A percentile compares a stretch with the other conserved stretches of the same genome.
phyloP scores from a whole-genome alignment of 2,797 vertebrate genomes.

The Schizopygopsis pylzovi region DNA sequence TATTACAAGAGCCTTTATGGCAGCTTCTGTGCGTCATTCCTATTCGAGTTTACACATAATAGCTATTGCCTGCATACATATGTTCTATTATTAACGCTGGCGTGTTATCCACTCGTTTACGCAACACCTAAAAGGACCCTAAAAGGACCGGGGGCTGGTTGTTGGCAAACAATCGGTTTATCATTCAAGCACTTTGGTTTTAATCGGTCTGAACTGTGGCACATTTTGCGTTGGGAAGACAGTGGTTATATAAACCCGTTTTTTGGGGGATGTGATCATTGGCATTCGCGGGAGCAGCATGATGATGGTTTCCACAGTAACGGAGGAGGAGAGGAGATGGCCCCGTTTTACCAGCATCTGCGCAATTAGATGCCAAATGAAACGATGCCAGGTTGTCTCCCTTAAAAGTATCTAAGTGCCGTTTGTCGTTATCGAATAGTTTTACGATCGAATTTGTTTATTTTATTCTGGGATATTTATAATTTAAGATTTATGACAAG shows the following conservation, averaged over 20 bases:
- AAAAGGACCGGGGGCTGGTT: slow-evolving; percentile 12
- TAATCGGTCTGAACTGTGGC: not conserved
- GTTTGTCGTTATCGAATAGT: too few relatives aligned
- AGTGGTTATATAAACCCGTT: slow-evolving; percentile 47
- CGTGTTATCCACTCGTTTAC: slow-evolving; percentile 18
- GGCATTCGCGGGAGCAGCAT: slow-evolving; percentile 49
- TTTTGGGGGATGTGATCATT: slow-evolving; percentile 41
- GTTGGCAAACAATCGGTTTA: slow-evolving; percentile 45
- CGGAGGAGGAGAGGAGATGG: slow-evolving; percentile 55
- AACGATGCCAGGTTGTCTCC: not conserved
- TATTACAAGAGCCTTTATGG: slow-evolving; percentile 3
- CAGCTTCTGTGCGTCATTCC: not conserved
- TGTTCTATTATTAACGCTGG: slow-evolving; percentile 46
- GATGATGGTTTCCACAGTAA: slow-evolving; percentile 67
- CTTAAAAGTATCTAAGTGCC: not conserved
- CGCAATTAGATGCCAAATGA: slow-evolving; percentile 16
- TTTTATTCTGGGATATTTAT: not conserved
- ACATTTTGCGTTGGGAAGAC: slow-evolving; percentile 27
- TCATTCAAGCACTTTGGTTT: slow-evolving; percentile 36
- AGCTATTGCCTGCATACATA: slow-evolving; percentile 3
- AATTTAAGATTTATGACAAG: slow-evolving; percentile 11
- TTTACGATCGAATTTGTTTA: not conserved
- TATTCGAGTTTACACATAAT: not conserved
- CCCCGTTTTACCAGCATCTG: slow-evolving; percentile 40
- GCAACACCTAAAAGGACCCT: not conserved